Conservation (phyloP, 2,797 vertebrate species). For the Onychomys torridus region DNA sequence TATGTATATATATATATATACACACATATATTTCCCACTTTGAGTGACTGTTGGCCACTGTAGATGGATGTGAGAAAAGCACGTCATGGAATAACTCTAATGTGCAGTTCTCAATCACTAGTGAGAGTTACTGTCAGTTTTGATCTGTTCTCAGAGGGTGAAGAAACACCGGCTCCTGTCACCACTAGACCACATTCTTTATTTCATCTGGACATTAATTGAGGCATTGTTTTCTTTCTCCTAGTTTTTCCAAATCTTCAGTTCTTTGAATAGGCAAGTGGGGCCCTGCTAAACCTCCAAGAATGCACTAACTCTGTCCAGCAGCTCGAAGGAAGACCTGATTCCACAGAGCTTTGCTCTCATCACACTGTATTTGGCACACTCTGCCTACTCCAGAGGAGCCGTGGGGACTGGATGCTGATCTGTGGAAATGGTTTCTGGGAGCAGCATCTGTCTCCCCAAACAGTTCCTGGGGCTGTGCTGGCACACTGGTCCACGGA, state of each 20-base stretch:
- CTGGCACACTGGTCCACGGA: conserved; percentile 68
- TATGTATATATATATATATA: background rate
- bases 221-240: conserved; percentile 26
- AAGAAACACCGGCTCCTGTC: no score
- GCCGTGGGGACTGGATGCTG: conserved; percentile 80
- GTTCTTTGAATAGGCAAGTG: background rate
- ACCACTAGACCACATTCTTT: background rate
- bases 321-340: conserved; percentile 38
- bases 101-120: background rate
- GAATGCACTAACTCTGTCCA: conserved; percentile 75
- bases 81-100: background rate
- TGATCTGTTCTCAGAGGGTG: background rate
- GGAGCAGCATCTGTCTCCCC: conserved; percentile 84
- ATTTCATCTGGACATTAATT: background rate
- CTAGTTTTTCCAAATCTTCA: background rate
- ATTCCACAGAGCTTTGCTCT: conserved; percentile 63
- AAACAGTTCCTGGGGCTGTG: conserved; percentile 78
- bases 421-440: conserved; percentile 80
- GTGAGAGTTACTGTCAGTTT: background rate
- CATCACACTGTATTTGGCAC: conserved; percentile 62
- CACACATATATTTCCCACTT: background rate
- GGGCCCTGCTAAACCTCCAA: background rate
- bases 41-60: background rate
- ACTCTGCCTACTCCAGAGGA: conserved; percentile 70
- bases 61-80: background rate